Conservation (phyloP, 2,113 vertebrate species). For the Sterna hirundo region DNA sequence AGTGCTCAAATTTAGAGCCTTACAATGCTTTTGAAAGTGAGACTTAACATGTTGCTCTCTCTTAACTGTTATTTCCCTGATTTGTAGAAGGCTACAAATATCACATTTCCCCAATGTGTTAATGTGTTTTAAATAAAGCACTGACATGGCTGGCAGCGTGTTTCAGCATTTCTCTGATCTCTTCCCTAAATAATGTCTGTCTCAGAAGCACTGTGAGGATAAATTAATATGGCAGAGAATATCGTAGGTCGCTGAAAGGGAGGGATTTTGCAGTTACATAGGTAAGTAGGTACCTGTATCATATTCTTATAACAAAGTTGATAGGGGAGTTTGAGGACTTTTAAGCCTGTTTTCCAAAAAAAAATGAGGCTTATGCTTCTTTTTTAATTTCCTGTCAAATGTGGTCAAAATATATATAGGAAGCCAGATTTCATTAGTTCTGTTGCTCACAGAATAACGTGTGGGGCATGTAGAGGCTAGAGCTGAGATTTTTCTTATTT, state of each 20-base stretch:
- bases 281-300: background rate
- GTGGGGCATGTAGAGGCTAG: background rate
- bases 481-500: background rate
- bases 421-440: background rate
- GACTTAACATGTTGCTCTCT: background rate
- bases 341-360: background rate
- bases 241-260: background rate
- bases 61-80: background rate
- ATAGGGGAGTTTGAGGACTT: background rate
- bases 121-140: constrained; percentile 33
- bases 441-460: background rate
- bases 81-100: constrained; percentile 14
- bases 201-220: constrained; percentile 11
- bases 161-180: constrained; percentile 34
- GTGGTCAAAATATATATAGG: background rate
- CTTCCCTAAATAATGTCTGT: constrained; percentile 16
- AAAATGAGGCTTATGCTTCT: background rate
- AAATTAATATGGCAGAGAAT: background rate
- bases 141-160: constrained; percentile 36
- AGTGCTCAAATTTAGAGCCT: background rate
- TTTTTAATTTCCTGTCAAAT: background rate
- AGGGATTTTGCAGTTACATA: background rate
- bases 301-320: background rate
- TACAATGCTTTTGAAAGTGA: background rate
- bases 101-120: background rate